Evolutionary conservation across 2,888 invertebrate genomes (phyloP).

Genomic region (Nomada goodeniana): DNA sequence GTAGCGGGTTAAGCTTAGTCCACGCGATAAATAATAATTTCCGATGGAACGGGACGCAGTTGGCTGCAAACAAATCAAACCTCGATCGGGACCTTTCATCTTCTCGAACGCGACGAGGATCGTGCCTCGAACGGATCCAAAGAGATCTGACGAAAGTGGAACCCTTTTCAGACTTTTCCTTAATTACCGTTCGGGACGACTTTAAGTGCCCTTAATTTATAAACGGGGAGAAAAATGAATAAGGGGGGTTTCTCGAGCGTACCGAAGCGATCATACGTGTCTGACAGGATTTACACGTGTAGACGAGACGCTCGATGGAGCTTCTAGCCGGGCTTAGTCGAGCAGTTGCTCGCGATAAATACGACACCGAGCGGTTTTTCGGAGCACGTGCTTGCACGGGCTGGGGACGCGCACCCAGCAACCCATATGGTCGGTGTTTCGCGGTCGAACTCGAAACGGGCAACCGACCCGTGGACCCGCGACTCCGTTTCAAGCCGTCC

Average conservation of each 20-base stretch:
- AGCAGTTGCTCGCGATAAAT: slow-evolving; percentile 72
- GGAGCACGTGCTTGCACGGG: slow-evolving; percentile 33
- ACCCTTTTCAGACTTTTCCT: slow-evolving; percentile 61
- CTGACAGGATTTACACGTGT: slow-evolving; percentile 6
- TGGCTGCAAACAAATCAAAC: slow-evolving; percentile 58
- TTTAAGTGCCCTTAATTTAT: slow-evolving; percentile 45
- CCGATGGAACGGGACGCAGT: slow-evolving; percentile 58
- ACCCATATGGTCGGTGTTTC: not conserved
- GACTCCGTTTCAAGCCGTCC: slow-evolving; percentile 58
- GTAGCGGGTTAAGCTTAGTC: slow-evolving; percentile 56
- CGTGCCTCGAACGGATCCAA: slow-evolving; percentile 74
- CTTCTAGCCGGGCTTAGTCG: slow-evolving; percentile 21
- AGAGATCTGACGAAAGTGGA: slow-evolving; percentile 67
- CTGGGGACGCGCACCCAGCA: not conserved
- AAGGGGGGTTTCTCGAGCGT: slow-evolving; percentile 8
- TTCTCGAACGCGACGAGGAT: slow-evolving; percentile 74
- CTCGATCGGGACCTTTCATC: slow-evolving; percentile 66
- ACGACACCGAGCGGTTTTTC: slow-evolving; percentile 52
- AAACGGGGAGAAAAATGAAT: slow-evolving; percentile 3
- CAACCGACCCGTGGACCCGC: not conserved
- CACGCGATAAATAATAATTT: slow-evolving; percentile 69
- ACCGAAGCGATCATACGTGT: slow-evolving; percentile 45
- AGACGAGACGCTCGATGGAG: slow-evolving; percentile 34
- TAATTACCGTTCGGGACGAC: slow-evolving; percentile 25
- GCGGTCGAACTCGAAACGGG: not conserved